Evolutionary conservation across 2,113 vertebrate species (phyloP).

Genomic region (Xenopus laevis): DNA sequence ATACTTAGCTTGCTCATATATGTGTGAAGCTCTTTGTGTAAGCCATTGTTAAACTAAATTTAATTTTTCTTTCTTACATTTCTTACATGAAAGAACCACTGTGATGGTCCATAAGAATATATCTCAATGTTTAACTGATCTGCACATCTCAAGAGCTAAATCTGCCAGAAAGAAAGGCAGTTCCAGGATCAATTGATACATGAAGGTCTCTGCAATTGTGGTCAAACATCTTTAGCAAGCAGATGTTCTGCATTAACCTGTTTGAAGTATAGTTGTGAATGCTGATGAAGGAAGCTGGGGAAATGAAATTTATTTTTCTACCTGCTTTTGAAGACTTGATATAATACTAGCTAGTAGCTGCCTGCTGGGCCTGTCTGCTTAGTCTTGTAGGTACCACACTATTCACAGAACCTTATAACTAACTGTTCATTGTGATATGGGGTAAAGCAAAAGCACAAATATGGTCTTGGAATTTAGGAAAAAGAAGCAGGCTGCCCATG

Average conservation of each 20-base stretch:
- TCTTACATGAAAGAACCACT: neutral
- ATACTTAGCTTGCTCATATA: neutral
- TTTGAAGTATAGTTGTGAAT: constrained; percentile 18
- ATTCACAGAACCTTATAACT: too few species aligned
- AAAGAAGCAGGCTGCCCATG: too few species aligned
- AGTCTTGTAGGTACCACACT: too few species aligned
- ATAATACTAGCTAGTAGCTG: constrained; percentile 16
- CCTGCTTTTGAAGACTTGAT: constrained; percentile 5
- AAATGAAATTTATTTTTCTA: constrained; percentile 20
- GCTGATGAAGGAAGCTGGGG: constrained; percentile 1
- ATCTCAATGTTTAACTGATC: neutral
- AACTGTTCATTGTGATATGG: too few species aligned
- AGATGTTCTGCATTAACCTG: constrained; percentile 7
- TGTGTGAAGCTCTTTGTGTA: neutral
- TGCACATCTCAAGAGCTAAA: neutral
- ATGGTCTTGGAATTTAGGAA: too few species aligned
- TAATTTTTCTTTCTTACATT: neutral
- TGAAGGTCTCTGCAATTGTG: constrained; percentile 4
- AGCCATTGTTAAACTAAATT: neutral
- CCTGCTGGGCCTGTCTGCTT: too few species aligned
- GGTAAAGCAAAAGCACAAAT: too few species aligned
- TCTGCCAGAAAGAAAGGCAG: neutral
- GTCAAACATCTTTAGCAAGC: constrained; percentile 11
- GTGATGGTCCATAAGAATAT: neutral
- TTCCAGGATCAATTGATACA: constrained; percentile 5